Percentiles rank a stretch among this genome's conserved stretches.
Evolutionary conservation across 2,888 invertebrate genomes (phyloP).

Genomic region (Tolmerus cingulatus): DNA sequence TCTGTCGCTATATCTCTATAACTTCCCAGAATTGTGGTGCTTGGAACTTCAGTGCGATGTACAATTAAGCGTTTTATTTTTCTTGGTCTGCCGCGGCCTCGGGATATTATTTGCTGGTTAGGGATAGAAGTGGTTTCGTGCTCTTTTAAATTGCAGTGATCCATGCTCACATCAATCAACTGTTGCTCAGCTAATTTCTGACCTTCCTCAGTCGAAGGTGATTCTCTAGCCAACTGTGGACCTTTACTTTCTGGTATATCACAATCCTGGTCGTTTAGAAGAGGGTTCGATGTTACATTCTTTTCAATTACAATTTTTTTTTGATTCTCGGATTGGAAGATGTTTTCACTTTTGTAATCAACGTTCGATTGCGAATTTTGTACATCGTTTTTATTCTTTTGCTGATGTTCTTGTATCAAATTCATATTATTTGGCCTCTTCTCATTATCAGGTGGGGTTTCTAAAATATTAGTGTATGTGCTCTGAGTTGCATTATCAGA

Average conservation of each 20-base stretch:
- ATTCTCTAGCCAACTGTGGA: not conserved
- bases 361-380: not conserved
- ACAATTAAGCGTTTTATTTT: not conserved
- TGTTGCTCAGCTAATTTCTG: not conserved
- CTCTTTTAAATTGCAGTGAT: conserved; percentile 49
- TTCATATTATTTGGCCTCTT: not conserved
- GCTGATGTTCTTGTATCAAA: conserved; percentile 4
- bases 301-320: not conserved
- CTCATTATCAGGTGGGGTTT: not conserved
- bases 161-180: conserved; percentile 46
- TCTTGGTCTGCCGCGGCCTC: conserved; percentile 1
- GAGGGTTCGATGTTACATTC: not conserved
- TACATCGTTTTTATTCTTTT: not conserved
- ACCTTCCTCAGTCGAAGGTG: not conserved
- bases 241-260: not conserved
- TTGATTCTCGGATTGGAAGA: not conserved
- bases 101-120: conserved; percentile 50
- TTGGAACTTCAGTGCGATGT: conserved; percentile 17
- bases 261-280: not conserved
- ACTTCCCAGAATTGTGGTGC: not conserved
- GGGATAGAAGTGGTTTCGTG: conserved; percentile 48
- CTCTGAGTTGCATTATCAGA: not conserved
- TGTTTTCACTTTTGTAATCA: conserved; percentile 22
- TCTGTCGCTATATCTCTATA: not conserved
- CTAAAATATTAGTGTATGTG: not conserved